Evolutionary conservation across 2,797 vertebrate genomes (phyloP).

Genomic region (Sebastes diploproa): DNA sequence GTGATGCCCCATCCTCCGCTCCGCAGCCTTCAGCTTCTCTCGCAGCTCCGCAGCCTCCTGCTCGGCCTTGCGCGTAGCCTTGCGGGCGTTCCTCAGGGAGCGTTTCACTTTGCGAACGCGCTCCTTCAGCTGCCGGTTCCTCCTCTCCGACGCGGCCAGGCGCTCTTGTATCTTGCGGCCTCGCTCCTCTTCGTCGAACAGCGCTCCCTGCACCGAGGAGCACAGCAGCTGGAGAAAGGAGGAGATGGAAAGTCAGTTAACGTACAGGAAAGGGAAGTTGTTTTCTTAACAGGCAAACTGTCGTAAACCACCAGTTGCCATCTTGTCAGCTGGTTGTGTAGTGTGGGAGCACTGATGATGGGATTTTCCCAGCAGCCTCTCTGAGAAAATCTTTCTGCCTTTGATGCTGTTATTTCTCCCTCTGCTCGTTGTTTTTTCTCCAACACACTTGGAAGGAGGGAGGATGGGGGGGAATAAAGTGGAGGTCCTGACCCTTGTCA

Average conservation of each 20-base stretch:
- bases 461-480: neutral
- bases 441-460: conserved; percentile 7
- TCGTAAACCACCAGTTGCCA: conserved; percentile 38
- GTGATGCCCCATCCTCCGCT: conserved; percentile 78
- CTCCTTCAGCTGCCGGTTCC: conserved; percentile 91
- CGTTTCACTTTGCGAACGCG: conserved; percentile 92
- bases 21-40: conserved; percentile 75
- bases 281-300: conserved; percentile 27
- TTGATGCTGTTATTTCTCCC: conserved; percentile 39
- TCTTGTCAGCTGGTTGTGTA: conserved; percentile 1
- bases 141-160: conserved; percentile 84
- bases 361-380: conserved; percentile 48
- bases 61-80: conserved; percentile 82
- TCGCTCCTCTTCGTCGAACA: conserved; percentile 95
- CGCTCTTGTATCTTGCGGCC: conserved; percentile 89
- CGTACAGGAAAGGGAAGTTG: neutral
- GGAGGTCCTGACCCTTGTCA: conserved; percentile 26
- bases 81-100: conserved; percentile 89
- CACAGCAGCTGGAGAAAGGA: conserved; percentile 89
- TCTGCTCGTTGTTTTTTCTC: conserved; percentile 9
- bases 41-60: conserved; percentile 84
- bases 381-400: neutral
- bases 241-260: neutral
- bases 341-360: conserved; percentile 19
- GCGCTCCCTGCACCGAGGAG: conserved; percentile 92